Conservation (phyloP, 2,888 invertebrate species). For the Xestia rhomboidea region DNA sequence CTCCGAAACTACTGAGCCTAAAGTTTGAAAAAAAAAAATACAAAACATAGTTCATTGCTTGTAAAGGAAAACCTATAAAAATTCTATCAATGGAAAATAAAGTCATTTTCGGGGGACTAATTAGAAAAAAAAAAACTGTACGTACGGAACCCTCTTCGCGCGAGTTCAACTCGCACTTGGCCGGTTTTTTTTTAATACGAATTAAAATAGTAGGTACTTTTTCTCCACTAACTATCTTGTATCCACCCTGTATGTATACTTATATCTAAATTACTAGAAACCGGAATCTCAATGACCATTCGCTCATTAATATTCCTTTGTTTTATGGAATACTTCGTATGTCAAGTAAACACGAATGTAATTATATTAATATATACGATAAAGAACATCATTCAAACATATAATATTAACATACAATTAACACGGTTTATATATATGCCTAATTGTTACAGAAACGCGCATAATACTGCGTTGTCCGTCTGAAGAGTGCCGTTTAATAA, state of each 20-base stretch:
- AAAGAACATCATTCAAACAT: constrained; percentile 1
- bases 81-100: too few species aligned
- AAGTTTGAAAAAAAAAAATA: too few species aligned
- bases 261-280: not conserved
- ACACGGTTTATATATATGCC: constrained; percentile 25
- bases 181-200: too few species aligned
- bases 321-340: not conserved
- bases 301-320: constrained; percentile 4
- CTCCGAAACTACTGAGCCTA: too few species aligned
- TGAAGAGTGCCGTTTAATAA: constrained; percentile 27
- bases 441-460: not conserved
- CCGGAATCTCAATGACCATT: not conserved
- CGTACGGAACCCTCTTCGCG: too few species aligned
- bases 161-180: too few species aligned
- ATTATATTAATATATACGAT: constrained; percentile 1
- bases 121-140: too few species aligned
- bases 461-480: not conserved
- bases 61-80: too few species aligned
- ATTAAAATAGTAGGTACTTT: too few species aligned
- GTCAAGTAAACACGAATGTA: constrained; percentile 3
- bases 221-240: too few species aligned
- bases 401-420: constrained; percentile 21
- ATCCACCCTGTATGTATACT: not conserved
- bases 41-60: too few species aligned
- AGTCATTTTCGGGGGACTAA: too few species aligned